A percentile compares a stretch with the other conserved stretches of the same genome.
These are phyloP conservation scores for Hirudo medicinalis DNA, from an alignment of 1,140 invertebrate genomes.

Conservation along the genomic window DNA sequence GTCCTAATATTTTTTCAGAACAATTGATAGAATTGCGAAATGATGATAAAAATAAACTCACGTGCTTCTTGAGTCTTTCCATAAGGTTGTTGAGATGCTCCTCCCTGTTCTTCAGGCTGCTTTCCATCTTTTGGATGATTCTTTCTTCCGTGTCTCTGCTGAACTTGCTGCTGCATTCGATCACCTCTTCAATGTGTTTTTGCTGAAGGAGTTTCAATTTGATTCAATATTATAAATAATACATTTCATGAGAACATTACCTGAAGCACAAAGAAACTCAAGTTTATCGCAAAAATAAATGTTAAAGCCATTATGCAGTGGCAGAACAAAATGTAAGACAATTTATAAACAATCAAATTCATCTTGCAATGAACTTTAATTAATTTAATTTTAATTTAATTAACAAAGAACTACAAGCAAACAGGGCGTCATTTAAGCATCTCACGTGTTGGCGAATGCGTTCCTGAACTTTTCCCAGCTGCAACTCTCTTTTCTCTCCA, in stretches of 20 bases:
- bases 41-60: slow-evolving; percentile 26
- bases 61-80: slow-evolving; percentile 34
- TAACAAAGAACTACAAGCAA: too few relatives aligned
- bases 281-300: too few relatives aligned
- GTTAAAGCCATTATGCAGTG: too few relatives aligned
- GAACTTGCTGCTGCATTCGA: slow-evolving; percentile 32
- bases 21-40: too few relatives aligned
- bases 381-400: too few relatives aligned
- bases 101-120: slow-evolving; percentile 34
- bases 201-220: slow-evolving; percentile 25
- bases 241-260: too few relatives aligned
- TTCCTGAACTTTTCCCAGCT: slow-evolving; percentile 72
- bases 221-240: too few relatives aligned
- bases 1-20: neutral
- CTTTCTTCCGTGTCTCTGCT: slow-evolving; percentile 32
- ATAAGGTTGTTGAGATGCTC: slow-evolving; percentile 31
- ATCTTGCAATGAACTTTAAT: too few relatives aligned
- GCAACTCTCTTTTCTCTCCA: slow-evolving; percentile 66
- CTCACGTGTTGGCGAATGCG: slow-evolving; percentile 70
- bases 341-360: too few relatives aligned
- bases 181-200: slow-evolving; percentile 35
- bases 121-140: slow-evolving; percentile 36
- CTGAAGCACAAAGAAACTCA: too few relatives aligned
- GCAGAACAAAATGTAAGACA: too few relatives aligned
- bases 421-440: too few relatives aligned